phyloP scores from a whole-genome alignment of 2,888 invertebrate genomes.

The Ectemnius continuus region DNA sequence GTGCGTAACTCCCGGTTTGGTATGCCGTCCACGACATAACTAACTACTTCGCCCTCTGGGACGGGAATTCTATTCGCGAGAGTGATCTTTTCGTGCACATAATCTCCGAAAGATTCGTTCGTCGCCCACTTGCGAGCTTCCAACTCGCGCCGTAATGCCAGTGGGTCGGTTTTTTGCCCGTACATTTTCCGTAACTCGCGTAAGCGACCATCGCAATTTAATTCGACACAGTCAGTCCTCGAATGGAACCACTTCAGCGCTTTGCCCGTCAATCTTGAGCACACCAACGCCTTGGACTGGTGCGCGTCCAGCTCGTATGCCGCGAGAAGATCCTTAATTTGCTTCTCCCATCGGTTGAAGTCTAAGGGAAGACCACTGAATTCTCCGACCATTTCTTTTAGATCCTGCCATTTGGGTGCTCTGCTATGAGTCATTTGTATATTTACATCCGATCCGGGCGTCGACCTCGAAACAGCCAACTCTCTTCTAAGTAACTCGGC shows the following conservation, averaged over 20 bases:
- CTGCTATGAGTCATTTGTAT: no score
- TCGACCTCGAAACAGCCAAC: no score
- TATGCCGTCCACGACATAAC: background rate
- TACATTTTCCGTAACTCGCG: constrained; percentile 19
- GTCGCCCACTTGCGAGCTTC: constrained; percentile 26
- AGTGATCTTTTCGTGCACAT: background rate
- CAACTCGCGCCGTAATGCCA: constrained; percentile 22
- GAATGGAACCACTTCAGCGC: constrained; percentile 26
- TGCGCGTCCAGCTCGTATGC: background rate
- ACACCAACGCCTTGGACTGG: constrained; percentile 3
- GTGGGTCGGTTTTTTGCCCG: constrained; percentile 12
- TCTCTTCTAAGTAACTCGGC: no score
- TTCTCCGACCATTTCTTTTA: no score
- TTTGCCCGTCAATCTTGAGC: constrained; percentile 27
- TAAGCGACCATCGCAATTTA: constrained; percentile 7
- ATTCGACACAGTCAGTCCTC: constrained; percentile 20
- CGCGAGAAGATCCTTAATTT: no score
- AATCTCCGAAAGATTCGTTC: constrained; percentile 29
- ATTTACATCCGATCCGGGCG: no score
- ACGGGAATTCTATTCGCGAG: background rate
- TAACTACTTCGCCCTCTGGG: background rate
- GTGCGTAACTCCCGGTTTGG: background rate
- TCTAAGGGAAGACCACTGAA: no score
- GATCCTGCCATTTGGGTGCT: no score
- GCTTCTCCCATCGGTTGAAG: no score